Base-by-base conservation (phyloP, 2,888 invertebrate genomes). In the Bugulina stolonifera region DNA sequence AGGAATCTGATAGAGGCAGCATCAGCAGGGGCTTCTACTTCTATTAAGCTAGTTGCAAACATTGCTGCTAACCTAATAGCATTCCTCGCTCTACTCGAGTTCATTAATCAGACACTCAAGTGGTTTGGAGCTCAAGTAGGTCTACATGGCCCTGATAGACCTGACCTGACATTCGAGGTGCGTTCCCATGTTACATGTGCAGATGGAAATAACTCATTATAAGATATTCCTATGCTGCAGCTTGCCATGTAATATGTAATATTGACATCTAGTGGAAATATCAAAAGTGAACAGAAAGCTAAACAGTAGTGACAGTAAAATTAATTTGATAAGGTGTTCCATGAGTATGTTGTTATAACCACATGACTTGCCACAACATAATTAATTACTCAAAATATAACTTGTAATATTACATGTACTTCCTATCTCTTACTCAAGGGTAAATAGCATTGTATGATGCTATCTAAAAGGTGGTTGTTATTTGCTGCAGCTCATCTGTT, bases 1-100 rank as follows among this genome's bases (percentile, higher is more conserved):
- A 88, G 89, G 1, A 94, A 93, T 69, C 87, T 92, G 0, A 83
- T 98, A 35, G 95, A 96, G 78, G 96, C 97, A 0, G 95, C 95
- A 0, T 90, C 91, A 0, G 91, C 92, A 78, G 97, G 97, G 0
- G 94, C 94, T 0, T 87, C 89, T 23, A 89, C 90, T 78, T 94
- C 91, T 0, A 89, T 93, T 1, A 87, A 89, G 0, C 87, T 97
- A 0, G 89, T 96, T 2, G 86, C 92, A 14, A 93, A 93, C 76
- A 93, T 98, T 74, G 88, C 92, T 14, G 93, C 95, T 14, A 96
- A 94, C 79, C 87, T 98, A n/a, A 90, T 97, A 0, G 94, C 94
- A 0, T 95, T 95, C 80, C 89, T 96, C 0, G 90, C 95, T 0
- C 89, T 93, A 77, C 87, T 97, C 1, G 89, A 92, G 0, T 93